phyloP scores from a whole-genome alignment of 1,140 invertebrate genomes.

The Drosophila lacertosa region DNA sequence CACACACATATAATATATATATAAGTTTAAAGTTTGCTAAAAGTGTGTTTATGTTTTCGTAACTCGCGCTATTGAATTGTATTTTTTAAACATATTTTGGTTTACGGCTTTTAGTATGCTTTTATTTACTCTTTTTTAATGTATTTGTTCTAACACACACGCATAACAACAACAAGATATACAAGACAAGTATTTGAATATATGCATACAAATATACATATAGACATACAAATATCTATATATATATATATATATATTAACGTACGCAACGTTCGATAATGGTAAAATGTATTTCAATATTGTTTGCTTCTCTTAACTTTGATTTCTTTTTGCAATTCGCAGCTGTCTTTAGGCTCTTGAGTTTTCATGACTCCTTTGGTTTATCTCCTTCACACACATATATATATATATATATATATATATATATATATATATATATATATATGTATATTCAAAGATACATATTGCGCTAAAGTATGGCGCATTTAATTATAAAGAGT shows the following conservation, averaged over 20 bases:
- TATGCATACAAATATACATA: too few relatives aligned
- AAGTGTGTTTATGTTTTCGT: conserved; percentile 11
- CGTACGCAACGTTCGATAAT: background rate
- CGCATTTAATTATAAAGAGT: background rate
- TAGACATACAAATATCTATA: too few relatives aligned
- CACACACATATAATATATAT: conserved; percentile 17
- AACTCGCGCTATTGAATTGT: background rate
- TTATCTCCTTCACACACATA: background rate
- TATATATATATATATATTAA: conserved; percentile 15
- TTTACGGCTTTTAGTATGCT: conserved; percentile 8
- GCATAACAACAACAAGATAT: too few relatives aligned
- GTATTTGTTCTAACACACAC: conserved; percentile 39
- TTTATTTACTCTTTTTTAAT: conserved; percentile 5
- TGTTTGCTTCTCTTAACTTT: background rate
- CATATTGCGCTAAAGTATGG: background rate
- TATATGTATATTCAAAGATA: conserved; percentile 8
- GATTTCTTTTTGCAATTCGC: background rate
- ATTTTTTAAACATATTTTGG: conserved; percentile 18
- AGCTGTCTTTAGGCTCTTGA: background rate
- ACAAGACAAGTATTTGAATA: too few relatives aligned
- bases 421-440: conserved; percentile 14
- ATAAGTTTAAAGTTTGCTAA: conserved; percentile 26
- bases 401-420: conserved; percentile 17
- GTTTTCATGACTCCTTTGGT: background rate
- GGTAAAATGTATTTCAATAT: too few relatives aligned